Conservation (phyloP, 2,113 vertebrate genomes). For the Pyrgilauda ruficollis region DNA sequence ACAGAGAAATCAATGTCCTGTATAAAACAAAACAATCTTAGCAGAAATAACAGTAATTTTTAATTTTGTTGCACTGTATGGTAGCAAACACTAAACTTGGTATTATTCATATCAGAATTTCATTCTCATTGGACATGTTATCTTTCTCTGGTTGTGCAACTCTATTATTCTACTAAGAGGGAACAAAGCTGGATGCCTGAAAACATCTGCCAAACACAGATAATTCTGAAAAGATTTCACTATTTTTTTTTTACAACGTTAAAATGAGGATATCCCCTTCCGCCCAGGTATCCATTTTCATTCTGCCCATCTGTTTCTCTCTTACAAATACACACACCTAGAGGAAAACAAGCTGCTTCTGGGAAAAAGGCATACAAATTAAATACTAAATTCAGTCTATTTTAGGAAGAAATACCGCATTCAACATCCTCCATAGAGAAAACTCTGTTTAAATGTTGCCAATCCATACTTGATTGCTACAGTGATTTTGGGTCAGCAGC, state of each 20-base stretch:
- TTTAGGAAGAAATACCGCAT: neutral
- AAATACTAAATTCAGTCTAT: neutral
- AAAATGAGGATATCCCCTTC: neutral
- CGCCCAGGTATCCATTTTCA: neutral
- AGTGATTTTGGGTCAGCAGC: neutral
- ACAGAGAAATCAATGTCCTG: neutral
- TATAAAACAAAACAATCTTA: neutral
- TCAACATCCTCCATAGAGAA: neutral
- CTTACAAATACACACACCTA: neutral
- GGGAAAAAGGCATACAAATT: neutral
- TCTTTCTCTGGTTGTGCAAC: neutral
- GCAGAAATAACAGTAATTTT: neutral
- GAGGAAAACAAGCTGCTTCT: neutral
- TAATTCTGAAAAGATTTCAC: neutral
- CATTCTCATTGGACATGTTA: neutral
- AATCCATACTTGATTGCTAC: neutral
- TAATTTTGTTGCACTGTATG: neutral
- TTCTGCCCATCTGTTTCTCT: neutral
- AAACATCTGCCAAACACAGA: neutral
- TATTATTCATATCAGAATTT: neutral
- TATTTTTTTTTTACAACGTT: neutral
- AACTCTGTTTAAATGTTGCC: neutral
- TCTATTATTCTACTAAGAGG: neutral
- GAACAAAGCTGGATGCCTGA: neutral
- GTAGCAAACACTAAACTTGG: neutral